phyloP scores from a whole-genome alignment of 2,888 invertebrate species.

The Dugesia japonica region DNA sequence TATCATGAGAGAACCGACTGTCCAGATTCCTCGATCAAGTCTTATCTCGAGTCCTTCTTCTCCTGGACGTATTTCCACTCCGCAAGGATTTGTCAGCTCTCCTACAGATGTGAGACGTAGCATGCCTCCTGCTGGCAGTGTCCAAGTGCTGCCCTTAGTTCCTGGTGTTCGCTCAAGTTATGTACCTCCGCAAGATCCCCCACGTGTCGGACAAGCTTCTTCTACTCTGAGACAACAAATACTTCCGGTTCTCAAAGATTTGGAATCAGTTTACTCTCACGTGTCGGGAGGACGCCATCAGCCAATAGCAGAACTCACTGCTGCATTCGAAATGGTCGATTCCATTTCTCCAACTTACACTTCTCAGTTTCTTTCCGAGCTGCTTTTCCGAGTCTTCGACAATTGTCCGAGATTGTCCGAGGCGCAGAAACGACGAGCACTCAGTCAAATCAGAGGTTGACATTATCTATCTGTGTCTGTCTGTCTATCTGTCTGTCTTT shows the following conservation, averaged over 20 bases:
- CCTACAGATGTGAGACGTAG: not conserved
- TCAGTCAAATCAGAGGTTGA: constrained; percentile 20
- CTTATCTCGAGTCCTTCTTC: not conserved
- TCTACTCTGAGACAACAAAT: not conserved
- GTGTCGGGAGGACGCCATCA: not conserved
- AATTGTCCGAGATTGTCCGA: constrained; percentile 1
- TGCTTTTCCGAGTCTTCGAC: not conserved
- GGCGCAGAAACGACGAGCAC: not conserved
- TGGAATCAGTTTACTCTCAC: not conserved
- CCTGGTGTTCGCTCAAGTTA: not conserved
- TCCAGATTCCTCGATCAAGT: not conserved
- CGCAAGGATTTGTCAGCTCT: not conserved
- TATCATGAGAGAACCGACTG: not conserved
- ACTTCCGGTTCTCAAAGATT: constrained; percentile 13
- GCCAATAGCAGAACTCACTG: not conserved
- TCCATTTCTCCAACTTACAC: not conserved
- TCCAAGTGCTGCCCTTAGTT: not conserved
- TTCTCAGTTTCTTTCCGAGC: not conserved
- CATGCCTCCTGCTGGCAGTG: not conserved
- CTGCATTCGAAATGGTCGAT: constrained; percentile 10
- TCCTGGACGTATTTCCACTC: not conserved
- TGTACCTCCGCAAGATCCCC: not conserved
- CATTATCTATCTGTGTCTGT: no score
- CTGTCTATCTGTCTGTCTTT: no score
- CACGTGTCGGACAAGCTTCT: not conserved